Evolutionary conservation across 2,888 invertebrate genomes (phyloP), one percentile per base, ranked within the genome.

Genomic region (Ferrisia virgata): DNA sequence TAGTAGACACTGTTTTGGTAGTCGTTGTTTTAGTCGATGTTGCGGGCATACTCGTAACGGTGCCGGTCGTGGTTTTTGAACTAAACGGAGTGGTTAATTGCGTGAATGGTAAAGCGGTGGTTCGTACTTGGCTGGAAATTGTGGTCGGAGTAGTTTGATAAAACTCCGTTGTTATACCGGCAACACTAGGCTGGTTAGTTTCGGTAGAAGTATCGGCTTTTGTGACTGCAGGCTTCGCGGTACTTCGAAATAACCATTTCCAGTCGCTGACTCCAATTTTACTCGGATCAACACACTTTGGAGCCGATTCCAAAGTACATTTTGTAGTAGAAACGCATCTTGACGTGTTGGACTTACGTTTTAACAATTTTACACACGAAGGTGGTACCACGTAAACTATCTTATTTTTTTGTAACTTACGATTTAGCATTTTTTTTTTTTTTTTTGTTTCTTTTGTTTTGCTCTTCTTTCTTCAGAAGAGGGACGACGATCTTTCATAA

Each of bases 301-400:
- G 53, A 53, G 0, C 22, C 11, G 53, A 13, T 18, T 53, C 53
- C 13, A 53, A 22, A 8, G 22, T 18, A 22, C n/a, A n/a, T n/a
- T n/a, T n/a, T n/a, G 18, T 69, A 0, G 0, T 28, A 11, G 69
- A 31, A 18, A 8, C 15, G 33, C 72, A 33, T 72, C 6, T 33
- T 18, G 33, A 18, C 5, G n/a, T n/a, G n/a, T 4, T 15, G 6
- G 72, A 72, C 5, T 33, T 72, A 33, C 33, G 72, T 72, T 72
- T 72, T n/a, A 72, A 18, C 1, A 72, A 72, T 72, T 72, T 72
- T 11, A 72, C 18, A 33, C 36, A 72, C 3, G 31, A 5, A 25
- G 72, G 72, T 3, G 72, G 72, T 72, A 72, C 18, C 72, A 33
- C 33, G 33, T 72, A 72, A 18, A 72, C 72, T n/a, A 72, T 72